Conservation (phyloP, 2,113 vertebrate genomes). For the Microcebus griseorufus region DNA sequence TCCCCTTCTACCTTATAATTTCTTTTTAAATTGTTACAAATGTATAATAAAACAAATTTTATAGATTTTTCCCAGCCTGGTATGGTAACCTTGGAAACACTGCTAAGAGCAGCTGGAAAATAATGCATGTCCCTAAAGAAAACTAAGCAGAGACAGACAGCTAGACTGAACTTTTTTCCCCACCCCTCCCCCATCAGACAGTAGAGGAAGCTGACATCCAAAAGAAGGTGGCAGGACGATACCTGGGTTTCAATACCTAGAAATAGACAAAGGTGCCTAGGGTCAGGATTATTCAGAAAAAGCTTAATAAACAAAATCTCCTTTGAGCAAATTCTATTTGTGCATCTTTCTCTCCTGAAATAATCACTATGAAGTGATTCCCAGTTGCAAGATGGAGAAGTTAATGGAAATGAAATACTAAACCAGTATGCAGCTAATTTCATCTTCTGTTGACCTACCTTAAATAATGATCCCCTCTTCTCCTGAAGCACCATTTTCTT, state of each 20-base stretch:
- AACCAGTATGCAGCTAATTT: not conserved
- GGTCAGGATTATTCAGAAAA: conserved; percentile 39
- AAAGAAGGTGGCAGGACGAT: not conserved
- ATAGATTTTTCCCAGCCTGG: not conserved
- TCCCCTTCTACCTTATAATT: not conserved
- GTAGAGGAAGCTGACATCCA: not conserved
- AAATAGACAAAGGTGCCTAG: conserved; percentile 4
- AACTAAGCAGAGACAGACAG: not conserved
- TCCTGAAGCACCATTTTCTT: not conserved
- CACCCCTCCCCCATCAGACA: not conserved
- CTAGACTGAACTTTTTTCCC: not conserved
- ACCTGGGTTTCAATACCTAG: conserved; percentile 38
- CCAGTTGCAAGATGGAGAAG: not conserved
- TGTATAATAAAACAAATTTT: not conserved
- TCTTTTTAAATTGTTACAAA: not conserved
- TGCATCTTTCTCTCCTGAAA: conserved; percentile 23
- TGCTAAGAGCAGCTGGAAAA: not conserved
- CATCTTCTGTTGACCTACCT: conserved; percentile 19
- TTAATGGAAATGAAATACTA: not conserved
- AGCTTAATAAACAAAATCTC: not conserved
- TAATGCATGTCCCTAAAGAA: not conserved
- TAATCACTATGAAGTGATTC: conserved; percentile 20
- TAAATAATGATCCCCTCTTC: not conserved
- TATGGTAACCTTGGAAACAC: not conserved
- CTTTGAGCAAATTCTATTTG: not conserved